Evolutionary conservation across 1,140 invertebrate genomes (phyloP).

Genomic region (Vanessa atalanta): DNA sequence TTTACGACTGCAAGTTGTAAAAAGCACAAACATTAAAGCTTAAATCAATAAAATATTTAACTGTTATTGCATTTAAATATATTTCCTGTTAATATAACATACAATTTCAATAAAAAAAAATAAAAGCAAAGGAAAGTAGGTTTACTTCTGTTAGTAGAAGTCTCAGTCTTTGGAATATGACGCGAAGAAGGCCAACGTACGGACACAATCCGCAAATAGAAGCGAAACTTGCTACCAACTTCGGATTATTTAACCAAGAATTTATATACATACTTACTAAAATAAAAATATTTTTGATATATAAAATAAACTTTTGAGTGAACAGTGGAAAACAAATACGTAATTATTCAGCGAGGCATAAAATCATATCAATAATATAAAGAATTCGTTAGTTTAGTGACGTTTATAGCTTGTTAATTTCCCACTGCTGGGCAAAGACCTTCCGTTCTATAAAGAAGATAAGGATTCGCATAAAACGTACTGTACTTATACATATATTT

Average conservation of each 20-base stretch:
- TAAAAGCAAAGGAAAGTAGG: background rate
- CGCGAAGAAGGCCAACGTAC: slow-evolving; percentile 72
- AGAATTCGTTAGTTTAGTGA: too few species aligned
- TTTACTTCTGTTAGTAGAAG: slow-evolving; percentile 20
- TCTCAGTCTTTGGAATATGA: slow-evolving; percentile 59
- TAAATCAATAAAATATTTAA: slow-evolving; percentile 1
- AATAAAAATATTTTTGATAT: background rate
- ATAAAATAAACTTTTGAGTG: background rate
- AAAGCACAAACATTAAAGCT: slow-evolving; percentile 2
- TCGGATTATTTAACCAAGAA: slow-evolving; percentile 59
- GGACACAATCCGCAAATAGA: slow-evolving; percentile 68
- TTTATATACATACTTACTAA: slow-evolving; percentile 26
- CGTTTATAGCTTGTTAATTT: too few species aligned
- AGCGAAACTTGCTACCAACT: slow-evolving; percentile 65
- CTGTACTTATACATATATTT: background rate
- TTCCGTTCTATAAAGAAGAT: too few species aligned
- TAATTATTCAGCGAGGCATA: too few species aligned
- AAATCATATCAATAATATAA: too few species aligned
- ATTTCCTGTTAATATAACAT: background rate
- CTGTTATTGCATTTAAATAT: background rate
- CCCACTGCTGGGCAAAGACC: too few species aligned
- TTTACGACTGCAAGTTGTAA: background rate
- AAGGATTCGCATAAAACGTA: too few species aligned
- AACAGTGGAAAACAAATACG: background rate
- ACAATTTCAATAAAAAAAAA: background rate